Evolutionary conservation across 2,113 vertebrate genomes (phyloP).

Genomic region (Bufo bufo): DNA sequence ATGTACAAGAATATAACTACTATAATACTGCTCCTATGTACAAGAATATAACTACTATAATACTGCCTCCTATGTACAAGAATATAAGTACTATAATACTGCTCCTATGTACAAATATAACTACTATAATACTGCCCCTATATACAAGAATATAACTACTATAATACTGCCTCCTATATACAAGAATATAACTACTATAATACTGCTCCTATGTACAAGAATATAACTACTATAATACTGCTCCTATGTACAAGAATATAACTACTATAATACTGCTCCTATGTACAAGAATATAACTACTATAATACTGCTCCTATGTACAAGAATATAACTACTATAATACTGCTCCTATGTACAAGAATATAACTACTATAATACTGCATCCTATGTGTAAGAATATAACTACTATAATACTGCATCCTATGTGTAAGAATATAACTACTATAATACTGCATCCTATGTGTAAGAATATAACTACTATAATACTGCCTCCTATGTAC

Average conservation of each 20-base stretch:
- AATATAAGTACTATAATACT: not conserved
- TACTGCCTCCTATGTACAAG: not conserved
- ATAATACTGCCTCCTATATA: not conserved
- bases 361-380: not conserved
- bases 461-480: too few species aligned
- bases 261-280: conserved; percentile 13
- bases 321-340: too few species aligned
- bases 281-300: not conserved
- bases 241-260: conserved; percentile 3
- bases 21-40: too few species aligned
- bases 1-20: too few species aligned
- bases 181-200: conserved; percentile 6
- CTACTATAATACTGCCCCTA: not conserved
- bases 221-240: conserved; percentile 10
- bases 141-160: too few species aligned
- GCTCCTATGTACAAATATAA: not conserved
- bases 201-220: not conserved
- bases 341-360: too few species aligned
- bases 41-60: too few species aligned
- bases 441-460: too few species aligned
- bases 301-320: not conserved
- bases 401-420: too few species aligned
- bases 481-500: too few species aligned
- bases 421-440: too few species aligned
- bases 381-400: too few species aligned